Percentiles rank a stretch among this genome's conserved stretches.
Evolutionary conservation across 2,888 invertebrate species (phyloP).

Genomic region (Nudaria mundana): DNA sequence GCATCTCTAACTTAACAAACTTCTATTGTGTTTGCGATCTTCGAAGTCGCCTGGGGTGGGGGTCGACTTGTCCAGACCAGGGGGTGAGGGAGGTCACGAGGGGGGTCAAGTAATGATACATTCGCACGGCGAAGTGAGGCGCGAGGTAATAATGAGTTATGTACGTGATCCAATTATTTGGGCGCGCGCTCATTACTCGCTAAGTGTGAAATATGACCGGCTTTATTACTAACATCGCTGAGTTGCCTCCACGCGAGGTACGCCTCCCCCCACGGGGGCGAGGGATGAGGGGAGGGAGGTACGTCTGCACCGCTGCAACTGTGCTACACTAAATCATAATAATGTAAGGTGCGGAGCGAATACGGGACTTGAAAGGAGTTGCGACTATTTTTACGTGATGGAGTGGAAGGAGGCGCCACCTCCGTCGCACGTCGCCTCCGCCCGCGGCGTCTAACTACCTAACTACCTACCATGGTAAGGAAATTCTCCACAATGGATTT

Average conservation of each 20-base stretch:
- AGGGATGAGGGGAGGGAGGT: slow-evolving; percentile 19
- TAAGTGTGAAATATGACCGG: slow-evolving; percentile 82
- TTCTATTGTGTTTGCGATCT: slow-evolving; percentile 42
- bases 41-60: slow-evolving; percentile 19
- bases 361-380: slow-evolving; percentile 39
- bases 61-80: not conserved
- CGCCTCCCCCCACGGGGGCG: slow-evolving; percentile 18
- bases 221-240: slow-evolving; percentile 75
- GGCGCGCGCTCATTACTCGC: slow-evolving; percentile 81
- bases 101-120: slow-evolving; percentile 69
- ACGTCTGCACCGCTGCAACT: slow-evolving; percentile 68
- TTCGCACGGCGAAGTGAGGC: slow-evolving; percentile 69
- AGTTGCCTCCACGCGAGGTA: slow-evolving; percentile 54
- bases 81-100: slow-evolving; percentile 17
- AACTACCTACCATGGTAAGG: slow-evolving; percentile 16
- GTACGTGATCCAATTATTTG: slow-evolving; percentile 83
- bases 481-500: slow-evolving; percentile 12
- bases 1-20: slow-evolving; percentile 47
- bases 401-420: slow-evolving; percentile 17
- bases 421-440: slow-evolving; percentile 11
- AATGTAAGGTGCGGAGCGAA: slow-evolving; percentile 65
- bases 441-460: slow-evolving; percentile 12
- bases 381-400: slow-evolving; percentile 37
- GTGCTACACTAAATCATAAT: slow-evolving; percentile 73
- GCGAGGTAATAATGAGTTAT: slow-evolving; percentile 82